Percentiles rank a stretch among this genome's conserved stretches.
These are phyloP conservation scores for Pelusios castaneus DNA, from an alignment of 2,113 vertebrate genomes.

Conservation along the genomic window DNA sequence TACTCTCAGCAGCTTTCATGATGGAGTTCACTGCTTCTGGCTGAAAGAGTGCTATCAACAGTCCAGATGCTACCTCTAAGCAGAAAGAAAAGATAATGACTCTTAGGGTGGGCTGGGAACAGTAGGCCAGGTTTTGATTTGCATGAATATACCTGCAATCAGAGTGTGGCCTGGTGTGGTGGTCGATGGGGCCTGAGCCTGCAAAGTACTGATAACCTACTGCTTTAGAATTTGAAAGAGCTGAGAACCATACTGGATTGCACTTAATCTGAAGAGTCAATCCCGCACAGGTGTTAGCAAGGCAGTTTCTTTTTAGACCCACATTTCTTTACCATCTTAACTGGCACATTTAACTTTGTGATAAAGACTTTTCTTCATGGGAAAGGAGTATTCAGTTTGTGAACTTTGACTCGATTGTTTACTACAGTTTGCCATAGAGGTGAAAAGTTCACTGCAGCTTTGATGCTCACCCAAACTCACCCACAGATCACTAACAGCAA, in stretches of 20 bases:
- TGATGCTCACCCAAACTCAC: constrained; percentile 68
- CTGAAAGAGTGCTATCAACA: constrained; percentile 35
- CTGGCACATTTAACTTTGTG: constrained; percentile 62
- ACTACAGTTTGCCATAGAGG: constrained; percentile 58
- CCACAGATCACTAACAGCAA: constrained; percentile 50
- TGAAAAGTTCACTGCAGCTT: constrained; percentile 74
- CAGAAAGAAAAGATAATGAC: constrained; percentile 19
- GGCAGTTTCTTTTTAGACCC: constrained; percentile 38
- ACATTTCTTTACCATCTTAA: constrained; percentile 49
- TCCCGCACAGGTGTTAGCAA: constrained; percentile 33
- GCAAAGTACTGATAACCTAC: rapidly evolving
- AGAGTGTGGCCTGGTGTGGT: neutral
- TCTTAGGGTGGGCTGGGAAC: neutral
- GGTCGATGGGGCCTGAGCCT: neutral
- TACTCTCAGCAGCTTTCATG: neutral
- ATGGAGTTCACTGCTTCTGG: neutral
- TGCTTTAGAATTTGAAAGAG: neutral
- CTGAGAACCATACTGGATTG: neutral
- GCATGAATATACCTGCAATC: neutral
- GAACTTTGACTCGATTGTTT: constrained; percentile 69
- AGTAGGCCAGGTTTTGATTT: neutral
- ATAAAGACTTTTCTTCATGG: constrained; percentile 69
- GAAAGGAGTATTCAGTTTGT: constrained; percentile 61
- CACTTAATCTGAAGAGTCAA: neutral
- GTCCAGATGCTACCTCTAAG: constrained; percentile 2